These are phyloP conservation scores for Helogale parvula DNA, from an alignment of 2,113 vertebrate species.

Conservation along the genomic window DNA sequence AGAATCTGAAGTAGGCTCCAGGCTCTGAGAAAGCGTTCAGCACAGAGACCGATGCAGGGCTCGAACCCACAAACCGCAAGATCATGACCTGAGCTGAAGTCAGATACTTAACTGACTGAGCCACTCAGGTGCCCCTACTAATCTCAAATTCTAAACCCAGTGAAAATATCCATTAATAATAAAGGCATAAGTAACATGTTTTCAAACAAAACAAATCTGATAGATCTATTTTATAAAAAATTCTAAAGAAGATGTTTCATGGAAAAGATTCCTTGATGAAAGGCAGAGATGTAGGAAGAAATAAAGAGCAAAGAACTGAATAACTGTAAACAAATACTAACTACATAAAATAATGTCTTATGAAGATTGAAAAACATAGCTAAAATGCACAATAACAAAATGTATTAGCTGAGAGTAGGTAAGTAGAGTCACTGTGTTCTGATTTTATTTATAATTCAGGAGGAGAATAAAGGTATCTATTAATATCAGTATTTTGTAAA, in stretches of 20 bases:
- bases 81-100: too few species aligned
- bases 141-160: conserved; percentile 15
- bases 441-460: background rate
- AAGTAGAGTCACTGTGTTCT: background rate
- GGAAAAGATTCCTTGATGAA: background rate
- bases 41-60: too few species aligned
- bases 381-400: background rate
- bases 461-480: background rate
- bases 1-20: too few species aligned
- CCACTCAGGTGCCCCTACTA: too few species aligned
- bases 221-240: background rate
- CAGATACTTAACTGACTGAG: too few species aligned
- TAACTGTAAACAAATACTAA: background rate
- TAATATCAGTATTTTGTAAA: background rate
- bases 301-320: background rate
- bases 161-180: background rate
- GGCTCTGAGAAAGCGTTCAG: too few species aligned
- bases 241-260: background rate
- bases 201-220: background rate
- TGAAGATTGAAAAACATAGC: background rate
- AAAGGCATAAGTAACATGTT: background rate
- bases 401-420: background rate
- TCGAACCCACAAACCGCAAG: too few species aligned
- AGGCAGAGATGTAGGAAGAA: background rate
- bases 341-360: background rate